Evolutionary conservation across 2,888 invertebrate species (phyloP), one percentile per base, ranked within the genome.

Genomic region (Acanthosepion lycidas): DNA sequence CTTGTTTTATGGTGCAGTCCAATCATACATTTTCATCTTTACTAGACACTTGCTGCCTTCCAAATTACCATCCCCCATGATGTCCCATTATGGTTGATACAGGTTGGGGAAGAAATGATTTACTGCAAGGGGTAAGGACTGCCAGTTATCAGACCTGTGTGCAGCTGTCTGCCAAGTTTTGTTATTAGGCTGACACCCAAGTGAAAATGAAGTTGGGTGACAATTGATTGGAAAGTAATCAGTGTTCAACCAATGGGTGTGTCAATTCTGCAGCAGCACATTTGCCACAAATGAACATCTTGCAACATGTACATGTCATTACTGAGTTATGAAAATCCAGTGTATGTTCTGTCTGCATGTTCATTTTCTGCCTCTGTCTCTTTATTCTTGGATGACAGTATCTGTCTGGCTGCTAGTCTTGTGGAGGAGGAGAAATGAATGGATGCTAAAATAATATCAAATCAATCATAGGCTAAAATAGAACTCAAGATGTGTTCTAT

Each of bases 1-100:
- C 78, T 78, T 78, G 78, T 78, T 78, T 78, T 78, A 78, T 78
- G 78, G 78, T 78, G 78, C 78, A 78, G 78, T 78, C 78, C 78
- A 78, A 78, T 78, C 78, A 78, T 78, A 78, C n/a, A 78, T 78
- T 78, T 78, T n/a, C n/a, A 78, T 78, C 78, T 78, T 78, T 78
- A 78, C 33, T 33, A 78, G 78, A 78, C 78, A 78, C 78, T 78
- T 78, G 78, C 78, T 78, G 78, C 78, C 78, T 33, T 78, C 78
- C 18, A 33, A 78, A 78, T 78, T 78, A 78, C 78, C 78, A n/a
- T 78, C 78, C 78, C 78, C 78, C 5, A 42, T 33, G 33, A 78
- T 78, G 78, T 78, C 78, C 78, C 33, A 33, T 78, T 78, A 78
- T 2, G n/a, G n/a, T 15, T n/a, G 78, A 78, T 78, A 78, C 78